Evolutionary conservation across 2,888 invertebrate genomes (phyloP).

Genomic region (Drosophila neoperkinsi): DNA sequence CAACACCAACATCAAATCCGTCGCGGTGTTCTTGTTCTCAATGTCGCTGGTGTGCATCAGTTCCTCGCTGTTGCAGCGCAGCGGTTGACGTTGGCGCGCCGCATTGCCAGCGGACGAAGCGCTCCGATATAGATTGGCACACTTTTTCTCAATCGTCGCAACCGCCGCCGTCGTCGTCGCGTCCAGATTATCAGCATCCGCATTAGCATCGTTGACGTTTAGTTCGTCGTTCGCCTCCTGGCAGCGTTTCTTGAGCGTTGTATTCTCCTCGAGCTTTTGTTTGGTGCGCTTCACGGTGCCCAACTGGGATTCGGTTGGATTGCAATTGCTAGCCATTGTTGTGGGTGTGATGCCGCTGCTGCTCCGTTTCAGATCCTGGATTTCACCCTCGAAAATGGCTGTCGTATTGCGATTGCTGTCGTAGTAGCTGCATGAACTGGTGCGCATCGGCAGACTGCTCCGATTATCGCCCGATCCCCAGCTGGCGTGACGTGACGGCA

Average conservation of each 20-base stretch:
- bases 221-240: slow-evolving; percentile 71
- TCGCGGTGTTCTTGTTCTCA: slow-evolving; percentile 74
- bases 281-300: slow-evolving; percentile 90
- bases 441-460: slow-evolving; percentile 88
- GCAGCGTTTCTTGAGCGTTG: slow-evolving; percentile 82
- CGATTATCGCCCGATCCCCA: slow-evolving; percentile 92
- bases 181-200: slow-evolving; percentile 29
- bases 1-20: slow-evolving; percentile 62
- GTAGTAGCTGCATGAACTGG: slow-evolving; percentile 91
- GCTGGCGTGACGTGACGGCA: slow-evolving; percentile 91
- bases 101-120: slow-evolving; percentile 79
- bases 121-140: slow-evolving; percentile 81
- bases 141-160: slow-evolving; percentile 52
- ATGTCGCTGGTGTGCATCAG: slow-evolving; percentile 83
- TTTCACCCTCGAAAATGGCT: slow-evolving; percentile 84
- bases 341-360: slow-evolving; percentile 63
- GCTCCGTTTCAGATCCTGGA: slow-evolving; percentile 81
- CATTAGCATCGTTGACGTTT: slow-evolving; percentile 14
- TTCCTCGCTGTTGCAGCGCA: slow-evolving; percentile 85
- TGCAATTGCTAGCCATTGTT: slow-evolving; percentile 53
- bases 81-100: slow-evolving; percentile 81
- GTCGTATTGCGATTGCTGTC: slow-evolving; percentile 86
- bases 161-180: not conserved
- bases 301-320: slow-evolving; percentile 70
- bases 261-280: slow-evolving; percentile 88